A percentile compares a stretch with the other conserved stretches of the same genome.
Conservation (phyloP, 2,113 vertebrate genomes). For the Microcebus tavaratra region DNA sequence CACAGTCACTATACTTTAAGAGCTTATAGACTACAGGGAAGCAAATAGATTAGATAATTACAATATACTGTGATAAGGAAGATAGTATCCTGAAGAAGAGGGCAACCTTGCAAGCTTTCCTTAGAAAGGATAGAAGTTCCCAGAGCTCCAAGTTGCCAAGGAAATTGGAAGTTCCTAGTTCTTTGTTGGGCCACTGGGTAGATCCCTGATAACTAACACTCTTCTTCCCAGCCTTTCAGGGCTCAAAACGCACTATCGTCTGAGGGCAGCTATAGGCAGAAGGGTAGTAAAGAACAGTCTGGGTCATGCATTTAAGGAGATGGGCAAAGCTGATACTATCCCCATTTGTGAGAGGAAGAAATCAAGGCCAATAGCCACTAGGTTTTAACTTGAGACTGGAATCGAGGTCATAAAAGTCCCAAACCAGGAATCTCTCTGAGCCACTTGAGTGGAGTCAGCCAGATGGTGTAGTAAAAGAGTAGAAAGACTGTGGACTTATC, state of each 20-base stretch:
- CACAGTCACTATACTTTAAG: constrained; percentile 12
- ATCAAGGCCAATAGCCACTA: background rate
- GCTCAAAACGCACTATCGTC: background rate
- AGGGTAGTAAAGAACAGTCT: background rate
- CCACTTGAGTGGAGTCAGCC: background rate
- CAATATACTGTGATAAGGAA: background rate
- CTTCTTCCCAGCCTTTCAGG: background rate
- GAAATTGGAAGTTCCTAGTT: background rate
- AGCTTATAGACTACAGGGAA: background rate
- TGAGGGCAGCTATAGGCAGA: background rate
- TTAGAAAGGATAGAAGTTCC: background rate
- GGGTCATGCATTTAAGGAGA: background rate
- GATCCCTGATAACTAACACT: background rate
- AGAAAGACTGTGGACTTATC: background rate
- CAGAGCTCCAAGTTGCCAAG: background rate
- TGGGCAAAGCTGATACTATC: background rate
- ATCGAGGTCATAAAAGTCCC: background rate
- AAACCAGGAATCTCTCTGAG: background rate
- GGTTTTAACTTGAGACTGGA: background rate
- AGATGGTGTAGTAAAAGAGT: background rate
- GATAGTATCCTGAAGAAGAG: background rate
- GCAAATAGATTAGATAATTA: background rate
- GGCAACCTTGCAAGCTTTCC: background rate
- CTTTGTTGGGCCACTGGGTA: background rate
- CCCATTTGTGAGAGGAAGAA: background rate